A percentile compares a stretch with the other conserved stretches of the same genome.
phyloP scores from a whole-genome alignment of 1,140 invertebrate genomes.

The Colletes gigas region DNA sequence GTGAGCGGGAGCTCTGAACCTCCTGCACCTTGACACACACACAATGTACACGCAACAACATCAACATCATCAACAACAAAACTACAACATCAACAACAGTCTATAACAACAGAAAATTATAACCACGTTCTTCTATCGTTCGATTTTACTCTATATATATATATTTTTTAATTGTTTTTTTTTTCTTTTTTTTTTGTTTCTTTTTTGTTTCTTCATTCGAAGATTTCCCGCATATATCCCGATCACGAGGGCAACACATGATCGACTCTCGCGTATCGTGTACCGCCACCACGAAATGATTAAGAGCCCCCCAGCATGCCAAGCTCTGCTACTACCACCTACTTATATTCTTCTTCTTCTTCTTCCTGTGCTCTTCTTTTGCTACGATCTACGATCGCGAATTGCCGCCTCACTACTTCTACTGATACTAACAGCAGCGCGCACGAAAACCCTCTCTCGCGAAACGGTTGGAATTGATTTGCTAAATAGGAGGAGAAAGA shows the following conservation, averaged over 20 bases:
- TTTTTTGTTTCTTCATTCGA: background rate
- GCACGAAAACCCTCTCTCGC: slow-evolving; percentile 19
- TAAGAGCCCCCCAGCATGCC: slow-evolving; percentile 42
- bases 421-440: slow-evolving; percentile 54
- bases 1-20: slow-evolving; percentile 81
- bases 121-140: slow-evolving; percentile 61
- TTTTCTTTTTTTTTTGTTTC: background rate
- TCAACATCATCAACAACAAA: slow-evolving; percentile 55
- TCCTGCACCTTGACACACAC: slow-evolving; percentile 76
- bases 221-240: slow-evolving; percentile 49
- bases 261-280: slow-evolving; percentile 12
- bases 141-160: slow-evolving; percentile 13
- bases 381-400: slow-evolving; percentile 38
- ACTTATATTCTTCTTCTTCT: slow-evolving; percentile 3
- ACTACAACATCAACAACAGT: slow-evolving; percentile 57
- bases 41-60: slow-evolving; percentile 57
- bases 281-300: slow-evolving; percentile 48
- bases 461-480: slow-evolving; percentile 49
- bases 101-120: slow-evolving; percentile 63
- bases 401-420: slow-evolving; percentile 46
- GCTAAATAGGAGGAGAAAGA: slow-evolving; percentile 46
- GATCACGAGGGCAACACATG: slow-evolving; percentile 28
- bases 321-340: slow-evolving; percentile 15
- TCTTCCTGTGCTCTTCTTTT: slow-evolving; percentile 32
- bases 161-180: background rate